Conservation (phyloP, 2,888 invertebrate genomes). For the Pterobdella sp. region DNA sequence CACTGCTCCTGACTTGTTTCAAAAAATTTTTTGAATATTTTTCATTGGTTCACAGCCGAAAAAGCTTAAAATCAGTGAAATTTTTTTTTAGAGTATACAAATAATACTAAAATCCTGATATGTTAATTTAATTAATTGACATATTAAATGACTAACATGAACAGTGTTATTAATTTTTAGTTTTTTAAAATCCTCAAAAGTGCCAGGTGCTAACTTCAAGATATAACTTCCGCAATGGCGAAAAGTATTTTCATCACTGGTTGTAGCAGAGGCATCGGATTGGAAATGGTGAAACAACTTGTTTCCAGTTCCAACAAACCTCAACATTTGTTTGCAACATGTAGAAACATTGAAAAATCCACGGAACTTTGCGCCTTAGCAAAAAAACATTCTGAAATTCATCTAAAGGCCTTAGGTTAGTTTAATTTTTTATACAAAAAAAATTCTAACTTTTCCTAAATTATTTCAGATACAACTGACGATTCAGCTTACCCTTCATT, state of each 20-base stretch:
- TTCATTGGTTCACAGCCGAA: neutral
- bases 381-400: slow-evolving; percentile 59
- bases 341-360: slow-evolving; percentile 31
- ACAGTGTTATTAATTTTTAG: neutral
- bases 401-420: slow-evolving; percentile 67
- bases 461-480: too few relatives aligned
- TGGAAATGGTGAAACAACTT: slow-evolving; percentile 35
- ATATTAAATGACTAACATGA: too few relatives aligned
- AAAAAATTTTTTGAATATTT: neutral
- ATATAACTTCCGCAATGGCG: neutral
- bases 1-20: neutral
- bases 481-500: neutral
- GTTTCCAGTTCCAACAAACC: slow-evolving; percentile 31
- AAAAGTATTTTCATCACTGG: slow-evolving; percentile 36
- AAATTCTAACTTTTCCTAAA: neutral
- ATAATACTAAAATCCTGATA: neutral
- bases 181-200: too few relatives aligned
- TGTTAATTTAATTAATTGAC: neutral
- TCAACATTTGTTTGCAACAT: slow-evolving; percentile 34
- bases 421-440: neutral
- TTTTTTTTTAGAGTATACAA: neutral
- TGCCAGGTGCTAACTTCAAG: neutral
- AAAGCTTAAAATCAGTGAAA: neutral
- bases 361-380: slow-evolving; percentile 61
- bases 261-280: slow-evolving; percentile 34